A percentile compares a stretch with the other conserved stretches of the same genome.
Conservation (phyloP, 2,888 invertebrate species). For the Thera britannica region DNA sequence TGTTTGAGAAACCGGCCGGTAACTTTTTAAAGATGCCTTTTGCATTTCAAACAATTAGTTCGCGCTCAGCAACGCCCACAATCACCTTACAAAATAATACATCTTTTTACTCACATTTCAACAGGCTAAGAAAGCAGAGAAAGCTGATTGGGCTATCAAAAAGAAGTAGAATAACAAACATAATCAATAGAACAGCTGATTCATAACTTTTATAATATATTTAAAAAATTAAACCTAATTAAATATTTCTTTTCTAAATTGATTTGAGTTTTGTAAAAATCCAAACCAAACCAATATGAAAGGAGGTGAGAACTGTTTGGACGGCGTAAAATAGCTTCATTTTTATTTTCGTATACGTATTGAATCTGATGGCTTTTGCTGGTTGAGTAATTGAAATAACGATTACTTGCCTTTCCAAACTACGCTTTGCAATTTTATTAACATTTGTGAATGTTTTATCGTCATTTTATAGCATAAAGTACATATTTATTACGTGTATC, state of each 20-base stretch:
- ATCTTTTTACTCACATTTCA: conserved; percentile 66
- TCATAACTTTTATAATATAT: conserved; percentile 56
- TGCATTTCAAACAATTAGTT: background rate
- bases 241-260: conserved; percentile 61
- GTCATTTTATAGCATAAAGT: conserved; percentile 5
- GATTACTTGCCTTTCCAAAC: conserved; percentile 36
- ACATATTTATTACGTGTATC: conserved; percentile 20
- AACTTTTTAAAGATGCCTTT: background rate
- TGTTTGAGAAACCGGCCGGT: background rate
- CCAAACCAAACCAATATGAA: conserved; percentile 51
- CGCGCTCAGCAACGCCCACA: conserved; percentile 11
- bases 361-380: conserved; percentile 36
- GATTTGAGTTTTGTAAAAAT: conserved; percentile 54
- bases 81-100: conserved; percentile 39
- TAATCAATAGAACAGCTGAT: conserved; percentile 53
- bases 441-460: background rate
- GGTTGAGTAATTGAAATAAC: conserved; percentile 43
- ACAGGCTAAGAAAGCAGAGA: conserved; percentile 92
- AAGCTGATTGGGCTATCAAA: conserved; percentile 88
- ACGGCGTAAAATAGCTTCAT: conserved; percentile 60
- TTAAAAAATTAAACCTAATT: conserved; percentile 53
- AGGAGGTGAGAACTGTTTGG: conserved; percentile 74
- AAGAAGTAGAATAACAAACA: conserved; percentile 82
- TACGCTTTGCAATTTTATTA: conserved; percentile 60
- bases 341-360: conserved; percentile 26